These are phyloP conservation scores for Pollenia griseotomentosa DNA, from an alignment of 2,888 invertebrate genomes.

Conservation along the genomic window DNA sequence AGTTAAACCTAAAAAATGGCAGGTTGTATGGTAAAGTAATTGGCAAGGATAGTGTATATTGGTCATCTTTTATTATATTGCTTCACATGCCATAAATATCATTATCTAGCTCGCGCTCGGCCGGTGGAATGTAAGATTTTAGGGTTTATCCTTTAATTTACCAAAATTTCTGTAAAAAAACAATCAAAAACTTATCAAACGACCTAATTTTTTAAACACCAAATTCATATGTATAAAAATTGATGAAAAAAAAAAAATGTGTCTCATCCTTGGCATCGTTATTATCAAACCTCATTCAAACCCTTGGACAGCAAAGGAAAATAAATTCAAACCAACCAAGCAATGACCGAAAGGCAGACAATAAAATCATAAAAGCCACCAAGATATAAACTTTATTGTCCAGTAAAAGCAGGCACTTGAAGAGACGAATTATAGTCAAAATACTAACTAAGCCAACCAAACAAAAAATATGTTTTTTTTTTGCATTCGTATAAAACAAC, in stretches of 20 bases:
- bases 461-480: constrained; percentile 41
- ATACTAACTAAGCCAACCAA: constrained; percentile 23
- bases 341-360: constrained; percentile 68
- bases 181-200: constrained; percentile 31
- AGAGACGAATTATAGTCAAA: constrained; percentile 54
- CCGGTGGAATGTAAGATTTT: not conserved
- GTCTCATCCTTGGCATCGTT: constrained; percentile 68
- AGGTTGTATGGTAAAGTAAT: too few relatives aligned
- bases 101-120: too few relatives aligned
- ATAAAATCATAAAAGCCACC: constrained; percentile 61
- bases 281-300: constrained; percentile 59
- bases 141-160: too few relatives aligned
- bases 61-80: too few relatives aligned
- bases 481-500: constrained; percentile 44
- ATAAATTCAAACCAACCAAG: constrained; percentile 43
- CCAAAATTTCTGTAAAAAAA: not conserved
- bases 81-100: too few relatives aligned
- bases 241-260: constrained; percentile 47
- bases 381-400: constrained; percentile 66
- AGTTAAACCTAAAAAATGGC: too few relatives aligned
- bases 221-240: constrained; percentile 26
- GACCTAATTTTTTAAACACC: not conserved
- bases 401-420: constrained; percentile 60
- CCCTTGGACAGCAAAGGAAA: constrained; percentile 43
- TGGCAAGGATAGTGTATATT: too few relatives aligned